phyloP scores from a whole-genome alignment of 2,113 vertebrate species.

The Sminthopsis crassicaudata region DNA sequence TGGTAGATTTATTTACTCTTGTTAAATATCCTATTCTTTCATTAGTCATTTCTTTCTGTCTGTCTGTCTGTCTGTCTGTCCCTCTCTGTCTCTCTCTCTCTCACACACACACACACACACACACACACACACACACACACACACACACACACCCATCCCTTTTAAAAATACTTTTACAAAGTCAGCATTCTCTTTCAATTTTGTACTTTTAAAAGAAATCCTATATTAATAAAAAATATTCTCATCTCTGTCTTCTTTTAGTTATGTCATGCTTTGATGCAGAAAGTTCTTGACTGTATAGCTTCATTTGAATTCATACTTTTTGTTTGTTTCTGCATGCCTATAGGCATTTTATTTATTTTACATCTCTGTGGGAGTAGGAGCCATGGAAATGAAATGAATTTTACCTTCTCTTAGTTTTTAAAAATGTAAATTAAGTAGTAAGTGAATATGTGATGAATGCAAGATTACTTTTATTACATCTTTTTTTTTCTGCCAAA shows the following conservation, averaged over 20 bases:
- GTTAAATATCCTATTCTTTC: not conserved
- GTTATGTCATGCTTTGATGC: not conserved
- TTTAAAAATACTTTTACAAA: too few species aligned
- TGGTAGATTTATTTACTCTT: not conserved
- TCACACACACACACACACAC: too few species aligned
- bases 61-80: too few species aligned
- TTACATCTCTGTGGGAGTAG: not conserved
- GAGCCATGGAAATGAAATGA: not conserved
- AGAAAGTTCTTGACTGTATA: not conserved
- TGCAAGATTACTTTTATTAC: not conserved
- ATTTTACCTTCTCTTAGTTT: not conserved
- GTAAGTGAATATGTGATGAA: not conserved
- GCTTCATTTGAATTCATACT: not conserved
- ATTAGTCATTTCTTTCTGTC: too few species aligned
- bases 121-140: too few species aligned
- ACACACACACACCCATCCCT: too few species aligned
- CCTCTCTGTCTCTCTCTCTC: too few species aligned
- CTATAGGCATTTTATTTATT: not conserved
- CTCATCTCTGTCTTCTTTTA: not conserved
- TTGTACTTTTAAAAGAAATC: too few species aligned
- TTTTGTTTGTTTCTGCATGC: not conserved
- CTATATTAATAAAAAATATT: not conserved
- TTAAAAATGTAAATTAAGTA: not conserved
- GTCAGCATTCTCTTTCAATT: too few species aligned
- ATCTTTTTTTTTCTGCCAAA: not conserved